Evolutionary conservation across 2,888 invertebrate genomes (phyloP).

Genomic region (Augiades crinisus): DNA sequence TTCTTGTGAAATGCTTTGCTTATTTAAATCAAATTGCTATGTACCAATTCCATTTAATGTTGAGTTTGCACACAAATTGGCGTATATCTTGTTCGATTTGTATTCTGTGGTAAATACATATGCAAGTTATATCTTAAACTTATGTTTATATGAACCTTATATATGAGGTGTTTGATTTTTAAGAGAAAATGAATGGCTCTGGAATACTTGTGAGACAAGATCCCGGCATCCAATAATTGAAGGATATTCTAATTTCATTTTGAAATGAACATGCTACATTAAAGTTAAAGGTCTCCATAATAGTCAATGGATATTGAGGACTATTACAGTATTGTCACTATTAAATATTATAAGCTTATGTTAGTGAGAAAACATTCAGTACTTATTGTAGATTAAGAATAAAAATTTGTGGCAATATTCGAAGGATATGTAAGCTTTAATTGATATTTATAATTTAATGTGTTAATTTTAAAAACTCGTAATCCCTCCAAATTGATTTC

Average conservation of each 20-base stretch:
- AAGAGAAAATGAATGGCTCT: too few species aligned
- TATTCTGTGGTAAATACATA: too few species aligned
- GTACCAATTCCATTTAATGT: too few species aligned
- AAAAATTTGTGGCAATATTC: constrained; percentile 41
- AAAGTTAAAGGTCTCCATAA: constrained; percentile 1
- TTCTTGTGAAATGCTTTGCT: too few species aligned
- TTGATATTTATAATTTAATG: constrained; percentile 34
- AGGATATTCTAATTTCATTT: neutral
- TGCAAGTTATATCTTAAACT: too few species aligned
- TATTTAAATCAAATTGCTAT: too few species aligned
- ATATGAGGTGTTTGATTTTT: too few species aligned
- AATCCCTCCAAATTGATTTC: constrained; percentile 55
- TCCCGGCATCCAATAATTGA: neutral
- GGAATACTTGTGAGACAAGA: too few species aligned
- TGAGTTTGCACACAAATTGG: too few species aligned
- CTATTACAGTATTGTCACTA: constrained; percentile 37
- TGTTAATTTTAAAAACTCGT: constrained; percentile 49
- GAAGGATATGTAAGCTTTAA: constrained; percentile 40
- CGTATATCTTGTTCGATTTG: too few species aligned
- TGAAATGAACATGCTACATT: neutral
- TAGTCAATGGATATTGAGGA: constrained; percentile 24
- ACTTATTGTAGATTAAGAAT: constrained; percentile 34
- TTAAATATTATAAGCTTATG: constrained; percentile 29
- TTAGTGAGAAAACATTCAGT: constrained; percentile 32
- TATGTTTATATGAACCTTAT: too few species aligned